Base-by-base conservation (phyloP, 2,888 invertebrate genomes). In the Caenorhabditis plicata region DNA sequence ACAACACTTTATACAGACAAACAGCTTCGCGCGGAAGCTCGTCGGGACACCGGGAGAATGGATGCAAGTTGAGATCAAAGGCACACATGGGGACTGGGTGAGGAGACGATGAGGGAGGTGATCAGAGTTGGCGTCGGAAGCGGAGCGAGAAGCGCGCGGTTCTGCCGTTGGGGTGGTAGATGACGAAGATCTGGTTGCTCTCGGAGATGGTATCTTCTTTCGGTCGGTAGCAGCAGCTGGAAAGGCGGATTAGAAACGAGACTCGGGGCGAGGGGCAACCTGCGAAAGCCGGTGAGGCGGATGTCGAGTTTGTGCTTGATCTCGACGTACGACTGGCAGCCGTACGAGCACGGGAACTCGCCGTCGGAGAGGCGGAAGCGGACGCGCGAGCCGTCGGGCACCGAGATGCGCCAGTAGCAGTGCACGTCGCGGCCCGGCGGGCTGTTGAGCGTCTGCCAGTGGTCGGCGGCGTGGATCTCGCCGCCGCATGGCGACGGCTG, bases 281-380 rank as follows among this genome's bases (percentile, higher is more conserved):
- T 79, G 58, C 79, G 55, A 68, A 79, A 79, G 41, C 79, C 79
- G 39, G 79, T 79, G 41, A 79, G 55, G 39, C 79, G 47, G 26
- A 80, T 67, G 47, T 79, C 79, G 39, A 78, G 45, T 47, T 79
- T 79, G 55, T 79, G 79, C 47, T 79, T 79, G 53, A 79, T 79
- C 57, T 79, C 79, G 11, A 79, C 79, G 38, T 79, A 79, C 7
- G 74, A 74, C 47, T 78, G 78, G 48, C 78, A 78, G 13, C 79
- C 79, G 58, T 79, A 79, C 8, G 79, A 80, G 57, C 78, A 78
- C n/a, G 79, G 79, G 41, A 79, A 79, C 47, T 79, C 79, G 9
- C 79, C 79, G 49, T 79, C 79, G 9, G 73, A 74, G 13, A 79
- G 60, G 7, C 79, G 76, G 66, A 79, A 79, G 1, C 79, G 74